Percentiles rank a stretch among this genome's conserved stretches.
phyloP scores from a whole-genome alignment of 2,113 vertebrate genomes.

The Embiotoca jacksoni region DNA sequence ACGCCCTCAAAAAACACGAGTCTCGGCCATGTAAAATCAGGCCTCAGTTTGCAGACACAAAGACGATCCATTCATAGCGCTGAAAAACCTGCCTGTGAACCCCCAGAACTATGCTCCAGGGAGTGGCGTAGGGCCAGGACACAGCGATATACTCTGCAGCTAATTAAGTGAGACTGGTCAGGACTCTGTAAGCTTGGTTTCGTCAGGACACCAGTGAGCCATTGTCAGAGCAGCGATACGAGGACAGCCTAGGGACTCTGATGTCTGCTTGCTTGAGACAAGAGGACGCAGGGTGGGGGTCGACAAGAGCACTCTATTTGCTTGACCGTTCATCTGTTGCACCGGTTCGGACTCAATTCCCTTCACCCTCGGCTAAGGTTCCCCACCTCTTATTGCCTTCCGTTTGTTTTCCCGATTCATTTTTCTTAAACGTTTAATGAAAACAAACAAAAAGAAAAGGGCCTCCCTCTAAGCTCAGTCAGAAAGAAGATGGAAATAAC shows the following conservation, averaged over 20 bases:
- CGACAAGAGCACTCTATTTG: conserved; percentile 35
- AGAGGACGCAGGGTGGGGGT: conserved; percentile 4
- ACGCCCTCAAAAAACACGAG: conserved; percentile 82
- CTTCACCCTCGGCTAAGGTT: not conserved
- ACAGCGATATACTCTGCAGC: conserved; percentile 71
- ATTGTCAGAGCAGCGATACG: conserved; percentile 65
- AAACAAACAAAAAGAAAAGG: conserved; percentile 50
- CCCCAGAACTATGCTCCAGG: conserved; percentile 80
- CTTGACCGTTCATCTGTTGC: conserved; percentile 40
- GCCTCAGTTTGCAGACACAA: conserved; percentile 85
- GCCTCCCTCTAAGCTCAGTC: conserved; percentile 30
- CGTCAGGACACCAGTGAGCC: conserved; percentile 75
- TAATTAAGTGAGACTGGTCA: conserved; percentile 79
- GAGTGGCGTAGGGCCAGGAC: conserved; percentile 76
- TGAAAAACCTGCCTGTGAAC: conserved; percentile 82
- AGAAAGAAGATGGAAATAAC: conserved; percentile 54
- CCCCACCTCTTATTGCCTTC: conserved; percentile 34
- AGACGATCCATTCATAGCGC: conserved; percentile 83
- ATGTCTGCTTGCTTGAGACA: conserved; percentile 40
- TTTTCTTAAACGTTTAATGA: conserved; percentile 41
- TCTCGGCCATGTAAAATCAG: conserved; percentile 81
- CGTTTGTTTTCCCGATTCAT: conserved; percentile 16
- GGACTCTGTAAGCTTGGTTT: conserved; percentile 70
- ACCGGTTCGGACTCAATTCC: conserved; percentile 6
- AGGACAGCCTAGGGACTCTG: conserved; percentile 45